Percentiles rank a stretch among this genome's conserved stretches.
phyloP scores from a whole-genome alignment of 2,888 invertebrate species.

The Camptogramma bilineatum region DNA sequence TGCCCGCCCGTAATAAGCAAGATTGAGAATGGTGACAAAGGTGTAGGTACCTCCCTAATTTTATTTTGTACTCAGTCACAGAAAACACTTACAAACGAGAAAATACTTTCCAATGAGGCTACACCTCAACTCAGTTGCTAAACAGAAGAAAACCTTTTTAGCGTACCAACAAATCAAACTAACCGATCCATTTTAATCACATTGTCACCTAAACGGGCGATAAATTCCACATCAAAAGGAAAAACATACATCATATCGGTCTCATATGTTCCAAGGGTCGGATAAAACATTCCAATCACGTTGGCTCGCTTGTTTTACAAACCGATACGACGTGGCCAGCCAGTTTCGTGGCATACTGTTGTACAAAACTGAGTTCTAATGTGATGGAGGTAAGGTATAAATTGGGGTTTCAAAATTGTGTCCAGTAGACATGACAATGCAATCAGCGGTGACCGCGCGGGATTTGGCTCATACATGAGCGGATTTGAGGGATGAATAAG shows the following conservation, averaged over 20 bases:
- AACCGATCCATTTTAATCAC: slow-evolving; percentile 55
- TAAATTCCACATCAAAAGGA: slow-evolving; percentile 75
- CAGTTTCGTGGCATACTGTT: slow-evolving; percentile 41
- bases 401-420: slow-evolving; percentile 43
- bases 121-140: background rate
- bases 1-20: too few relatives aligned
- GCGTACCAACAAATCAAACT: slow-evolving; percentile 30
- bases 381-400: slow-evolving; percentile 40
- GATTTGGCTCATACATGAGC: slow-evolving; percentile 85
- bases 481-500: slow-evolving; percentile 85
- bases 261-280: slow-evolving; percentile 82
- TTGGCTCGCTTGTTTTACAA: slow-evolving; percentile 83
- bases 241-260: slow-evolving; percentile 81
- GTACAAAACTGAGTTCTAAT: slow-evolving; percentile 38
- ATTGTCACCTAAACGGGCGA: slow-evolving; percentile 59
- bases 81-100: too few relatives aligned
- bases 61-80: too few relatives aligned
- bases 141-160: background rate
- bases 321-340: slow-evolving; percentile 77
- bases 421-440: slow-evolving; percentile 83
- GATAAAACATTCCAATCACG: slow-evolving; percentile 84
- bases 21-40: too few relatives aligned
- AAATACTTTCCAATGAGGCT: too few relatives aligned
- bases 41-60: too few relatives aligned
- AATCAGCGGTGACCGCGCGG: slow-evolving; percentile 85